These are phyloP conservation scores for Drosophila littoralis DNA, from an alignment of 1,140 invertebrate species.

Conservation along the genomic window DNA sequence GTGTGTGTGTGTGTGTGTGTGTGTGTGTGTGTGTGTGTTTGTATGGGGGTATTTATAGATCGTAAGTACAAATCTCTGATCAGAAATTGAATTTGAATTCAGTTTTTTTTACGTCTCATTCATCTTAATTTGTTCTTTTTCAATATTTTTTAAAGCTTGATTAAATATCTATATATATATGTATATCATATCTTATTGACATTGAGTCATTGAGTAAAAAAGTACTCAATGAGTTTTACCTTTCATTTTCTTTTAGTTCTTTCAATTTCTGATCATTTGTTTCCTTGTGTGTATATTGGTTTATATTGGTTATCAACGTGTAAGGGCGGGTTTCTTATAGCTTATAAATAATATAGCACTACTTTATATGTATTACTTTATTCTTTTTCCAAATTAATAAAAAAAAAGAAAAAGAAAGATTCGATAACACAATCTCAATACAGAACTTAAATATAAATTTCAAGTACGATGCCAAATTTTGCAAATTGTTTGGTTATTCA, in stretches of 20 bases:
- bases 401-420: constrained; percentile 12
- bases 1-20: constrained; percentile 4
- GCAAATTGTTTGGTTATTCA: constrained; percentile 20
- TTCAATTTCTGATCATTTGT: constrained; percentile 51
- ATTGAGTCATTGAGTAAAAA: too few relatives aligned
- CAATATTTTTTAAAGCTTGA: neutral
- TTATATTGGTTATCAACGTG: constrained; percentile 12
- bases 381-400: constrained; percentile 30
- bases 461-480: constrained; percentile 32
- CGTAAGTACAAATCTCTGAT: neutral
- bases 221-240: too few relatives aligned
- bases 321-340: constrained; percentile 22
- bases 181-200: neutral
- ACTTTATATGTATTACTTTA: constrained; percentile 31
- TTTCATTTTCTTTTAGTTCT: neutral
- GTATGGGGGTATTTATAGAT: constrained; percentile 14
- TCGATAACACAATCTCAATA: constrained; percentile 28
- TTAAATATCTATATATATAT: constrained; percentile 16
- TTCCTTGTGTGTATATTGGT: neutral
- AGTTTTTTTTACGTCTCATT: neutral
- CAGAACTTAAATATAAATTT: constrained; percentile 31
- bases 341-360: constrained; percentile 34
- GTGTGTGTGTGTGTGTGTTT: constrained; percentile 1
- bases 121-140: neutral
- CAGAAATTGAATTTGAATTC: constrained; percentile 7